These are phyloP conservation scores for Drosophila quinaria DNA, from an alignment of 2,888 invertebrate species.

Conservation along the genomic window DNA sequence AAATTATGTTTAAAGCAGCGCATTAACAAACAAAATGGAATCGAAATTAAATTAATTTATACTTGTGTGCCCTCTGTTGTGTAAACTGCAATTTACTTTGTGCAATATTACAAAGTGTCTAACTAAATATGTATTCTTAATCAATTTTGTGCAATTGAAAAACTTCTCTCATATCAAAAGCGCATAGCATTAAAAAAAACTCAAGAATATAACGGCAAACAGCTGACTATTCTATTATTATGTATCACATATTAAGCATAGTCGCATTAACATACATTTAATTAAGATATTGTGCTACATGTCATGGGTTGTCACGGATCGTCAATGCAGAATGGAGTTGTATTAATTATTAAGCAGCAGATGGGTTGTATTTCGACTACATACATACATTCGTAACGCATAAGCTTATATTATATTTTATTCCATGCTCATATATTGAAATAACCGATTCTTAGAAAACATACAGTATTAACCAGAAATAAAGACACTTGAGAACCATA, in stretches of 20 bases:
- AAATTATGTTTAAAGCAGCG: constrained; percentile 73
- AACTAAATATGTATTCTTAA: constrained; percentile 58
- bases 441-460: constrained; percentile 59
- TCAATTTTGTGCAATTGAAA: constrained; percentile 72
- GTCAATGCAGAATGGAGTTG: constrained; percentile 47
- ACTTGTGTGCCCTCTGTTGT: constrained; percentile 55
- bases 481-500: constrained; percentile 61
- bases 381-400: constrained; percentile 46
- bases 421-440: constrained; percentile 59
- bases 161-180: constrained; percentile 74
- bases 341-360: constrained; percentile 70
- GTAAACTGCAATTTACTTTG: constrained; percentile 60
- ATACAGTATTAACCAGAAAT: constrained; percentile 72
- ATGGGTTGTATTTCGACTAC: constrained; percentile 72
- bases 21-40: constrained; percentile 32
- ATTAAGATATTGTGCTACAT: constrained; percentile 48
- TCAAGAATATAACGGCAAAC: constrained; percentile 29
- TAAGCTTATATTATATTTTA: constrained; percentile 63
- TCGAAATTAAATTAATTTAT: constrained; percentile 62
- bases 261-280: constrained; percentile 28
- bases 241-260: constrained; percentile 42
- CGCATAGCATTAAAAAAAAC: constrained; percentile 57
- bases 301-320: constrained; percentile 33
- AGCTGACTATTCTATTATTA: constrained; percentile 30
- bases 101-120: constrained; percentile 62